Percentiles rank a stretch among this genome's conserved stretches.
phyloP scores from a whole-genome alignment of 1,140 invertebrate species.

The Scaptodrosophila lebanonensis region DNA sequence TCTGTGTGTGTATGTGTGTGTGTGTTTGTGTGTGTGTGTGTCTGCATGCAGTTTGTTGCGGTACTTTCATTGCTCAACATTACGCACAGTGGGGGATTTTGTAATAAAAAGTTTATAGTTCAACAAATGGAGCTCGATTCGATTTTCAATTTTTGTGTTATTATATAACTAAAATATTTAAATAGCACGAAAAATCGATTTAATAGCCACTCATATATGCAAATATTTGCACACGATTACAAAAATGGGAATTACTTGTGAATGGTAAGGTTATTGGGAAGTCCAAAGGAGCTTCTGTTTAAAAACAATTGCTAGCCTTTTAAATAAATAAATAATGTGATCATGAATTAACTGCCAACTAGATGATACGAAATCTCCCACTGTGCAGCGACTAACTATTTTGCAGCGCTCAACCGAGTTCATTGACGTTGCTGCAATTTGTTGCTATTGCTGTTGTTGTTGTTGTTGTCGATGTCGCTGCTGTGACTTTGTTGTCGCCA shows the following conservation, averaged over 20 bases:
- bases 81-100: slow-evolving; percentile 14
- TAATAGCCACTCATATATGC: too few relatives aligned
- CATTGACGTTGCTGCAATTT: slow-evolving; percentile 45
- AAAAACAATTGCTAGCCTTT: slow-evolving; percentile 19
- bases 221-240: too few relatives aligned
- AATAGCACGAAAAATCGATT: too few relatives aligned
- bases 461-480: slow-evolving; percentile 15
- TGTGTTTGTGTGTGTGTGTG: slow-evolving; percentile 15
- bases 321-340: too few relatives aligned
- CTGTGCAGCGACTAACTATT: too few relatives aligned
- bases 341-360: too few relatives aligned
- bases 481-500: neutral
- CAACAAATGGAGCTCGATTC: neutral
- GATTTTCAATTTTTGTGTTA: too few relatives aligned
- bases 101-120: too few relatives aligned
- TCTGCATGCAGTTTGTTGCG: slow-evolving; percentile 56
- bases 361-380: too few relatives aligned
- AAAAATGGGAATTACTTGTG: too few relatives aligned
- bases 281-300: too few relatives aligned
- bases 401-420: slow-evolving; percentile 42
- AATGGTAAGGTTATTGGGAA: neutral
- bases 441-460: neutral
- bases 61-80: slow-evolving; percentile 73
- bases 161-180: too few relatives aligned
- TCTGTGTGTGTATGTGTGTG: neutral